Evolutionary conservation across 1,140 invertebrate species (phyloP).

Genomic region (Drosophila pruinosa): DNA sequence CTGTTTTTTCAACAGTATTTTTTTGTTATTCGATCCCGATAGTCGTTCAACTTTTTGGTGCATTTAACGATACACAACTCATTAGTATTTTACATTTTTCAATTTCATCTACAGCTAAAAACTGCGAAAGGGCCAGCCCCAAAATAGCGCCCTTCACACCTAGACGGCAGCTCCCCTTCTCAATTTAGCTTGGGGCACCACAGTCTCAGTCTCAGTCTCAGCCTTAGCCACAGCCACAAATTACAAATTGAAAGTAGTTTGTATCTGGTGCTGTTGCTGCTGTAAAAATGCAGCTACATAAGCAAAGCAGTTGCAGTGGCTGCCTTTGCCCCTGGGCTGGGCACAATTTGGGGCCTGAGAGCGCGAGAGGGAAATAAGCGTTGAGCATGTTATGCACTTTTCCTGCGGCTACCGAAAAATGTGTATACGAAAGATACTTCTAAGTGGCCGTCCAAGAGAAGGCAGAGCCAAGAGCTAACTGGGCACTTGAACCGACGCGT

Average conservation of each 20-base stretch:
- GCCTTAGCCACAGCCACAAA: too few species aligned
- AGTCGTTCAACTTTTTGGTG: too few species aligned
- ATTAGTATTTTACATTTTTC: slow-evolving; percentile 64
- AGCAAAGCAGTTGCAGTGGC: slow-evolving; percentile 66
- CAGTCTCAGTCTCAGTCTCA: slow-evolving; percentile 20
- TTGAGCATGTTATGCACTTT: slow-evolving; percentile 70
- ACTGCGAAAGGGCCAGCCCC: not conserved
- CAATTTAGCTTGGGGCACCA: not conserved
- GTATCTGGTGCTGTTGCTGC: slow-evolving; percentile 57
- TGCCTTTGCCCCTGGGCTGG: slow-evolving; percentile 19
- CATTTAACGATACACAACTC: slow-evolving; percentile 51
- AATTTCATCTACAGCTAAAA: slow-evolving; percentile 43
- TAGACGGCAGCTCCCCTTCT: slow-evolving; percentile 4
- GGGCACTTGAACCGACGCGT: slow-evolving; percentile 59
- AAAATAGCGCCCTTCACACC: slow-evolving; percentile 63
- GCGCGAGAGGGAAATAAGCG: not conserved
- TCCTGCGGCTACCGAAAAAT: slow-evolving; percentile 78
- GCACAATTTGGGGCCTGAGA: slow-evolving; percentile 21
- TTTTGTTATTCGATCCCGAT: not conserved
- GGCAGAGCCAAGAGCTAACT: slow-evolving; percentile 56
- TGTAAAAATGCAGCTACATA: slow-evolving; percentile 74
- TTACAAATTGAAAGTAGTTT: slow-evolving; percentile 82
- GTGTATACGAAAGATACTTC: slow-evolving; percentile 37
- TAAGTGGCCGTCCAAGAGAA: slow-evolving; percentile 60
- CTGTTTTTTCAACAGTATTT: not conserved